Evolutionary conservation across 1,140 invertebrate species (phyloP), one percentile per base, ranked within the genome.

Genomic region (Arctopsyche grandis): DNA sequence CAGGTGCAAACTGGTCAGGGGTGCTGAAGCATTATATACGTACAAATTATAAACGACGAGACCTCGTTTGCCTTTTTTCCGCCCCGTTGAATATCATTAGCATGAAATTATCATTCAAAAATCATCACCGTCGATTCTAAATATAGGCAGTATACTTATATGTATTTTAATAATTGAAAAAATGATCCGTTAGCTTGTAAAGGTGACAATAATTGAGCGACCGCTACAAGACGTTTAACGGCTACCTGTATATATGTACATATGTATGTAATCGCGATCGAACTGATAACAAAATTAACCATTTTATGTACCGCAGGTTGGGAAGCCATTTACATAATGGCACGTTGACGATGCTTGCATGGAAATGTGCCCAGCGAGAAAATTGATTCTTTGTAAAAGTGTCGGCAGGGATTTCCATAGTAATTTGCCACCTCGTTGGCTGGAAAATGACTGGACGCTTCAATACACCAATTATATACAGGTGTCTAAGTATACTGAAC

Each of bases 361-460:
- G 24, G 29, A 46, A 22, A 24, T 71, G 24, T 66, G 21, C 24
- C 9, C 7, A 66, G n/a, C 19, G 9, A 29, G 71, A 75, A 75
- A 75, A 75, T 75, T 75, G 14, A 75, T 58, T 75, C 71, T 12
- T 75, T 14, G 56, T 75, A 75, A 75, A 75, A 73, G 69, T 70
- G 69, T 70, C 46, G 16, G 22, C 7, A 75, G 38, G 21, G 46
- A 75, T 75, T 58, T 75, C 22, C 71, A 75, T 75, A 58, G 56
- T 75, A 75, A 75, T 75, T 38, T 22, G 52, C 14, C 22, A 21
- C 24, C 26, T 75, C n/a, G 56, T 75, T 58, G 71, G n/a, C n/a
- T n/a, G n/a, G n/a, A n/a, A n/a, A n/a, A n/a, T n/a, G n/a, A n/a
- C n/a, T n/a, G n/a, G n/a, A 48, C 19, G n/a, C 46, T 69, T 69